Evolutionary conservation across 2,888 invertebrate species (phyloP), one percentile per base, ranked within the genome.

Genomic region (Glyphotaelius pellucidus): DNA sequence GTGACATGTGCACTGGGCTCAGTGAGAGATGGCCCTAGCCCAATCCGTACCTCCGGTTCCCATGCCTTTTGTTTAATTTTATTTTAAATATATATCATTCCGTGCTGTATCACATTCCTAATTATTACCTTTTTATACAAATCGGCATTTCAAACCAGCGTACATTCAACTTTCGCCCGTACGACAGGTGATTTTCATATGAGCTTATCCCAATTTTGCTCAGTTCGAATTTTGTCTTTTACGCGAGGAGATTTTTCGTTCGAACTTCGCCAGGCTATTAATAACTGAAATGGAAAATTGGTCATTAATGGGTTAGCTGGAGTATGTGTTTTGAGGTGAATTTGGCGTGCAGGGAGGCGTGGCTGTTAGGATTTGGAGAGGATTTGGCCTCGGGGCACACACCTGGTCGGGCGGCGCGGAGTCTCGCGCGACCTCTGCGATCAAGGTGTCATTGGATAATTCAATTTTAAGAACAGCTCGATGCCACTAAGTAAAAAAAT

Each of bases 371-470:
- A 52, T n/a, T 30, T 12, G 31, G 83, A 90, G 80, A 81, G 83
- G 83, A 42, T 52, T 30, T 90, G 47, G 92, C 92, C 92, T 80
- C 87, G 42, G 92, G 92, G 90, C 92, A 80, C 90, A 92, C 90
- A 92, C 92, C 92, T 92, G 92, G 92, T 79, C 90, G 87, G 92
- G 92, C 92, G 90, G 90, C 92, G 90, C 83, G 83, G 87, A 90
- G 90, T 92, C 92, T 90, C 90, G 90, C 87, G 80, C 90, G 88
- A 90, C 90, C 90, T 86, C 90, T 89, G 87, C 84, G 88, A 79
- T 89, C 90, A 88, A 88, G 88, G 88, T 67, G 88, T 67, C 67
- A 88, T 67, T 31, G 52, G 31, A 67, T n/a, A 67, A 67, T 67
- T n/a, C 5, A 88, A 67, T 67, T 88, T 67, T 7, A 15, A 67